Evolutionary conservation across 2,113 vertebrate species (phyloP).

Genomic region (Electrona antarctica): DNA sequence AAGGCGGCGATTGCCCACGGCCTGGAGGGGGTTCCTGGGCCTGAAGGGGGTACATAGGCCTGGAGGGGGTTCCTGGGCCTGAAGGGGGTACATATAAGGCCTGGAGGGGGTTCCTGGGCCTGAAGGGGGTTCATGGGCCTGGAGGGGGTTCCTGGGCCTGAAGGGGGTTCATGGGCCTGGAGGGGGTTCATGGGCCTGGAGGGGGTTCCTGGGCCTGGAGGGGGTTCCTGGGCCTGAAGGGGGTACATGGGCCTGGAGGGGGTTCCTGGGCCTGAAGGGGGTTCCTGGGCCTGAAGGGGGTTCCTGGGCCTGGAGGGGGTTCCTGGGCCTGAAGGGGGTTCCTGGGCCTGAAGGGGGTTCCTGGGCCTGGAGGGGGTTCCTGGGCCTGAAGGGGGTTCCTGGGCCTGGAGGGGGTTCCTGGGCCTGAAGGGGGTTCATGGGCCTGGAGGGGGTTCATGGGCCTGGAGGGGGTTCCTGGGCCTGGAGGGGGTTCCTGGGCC

Average conservation of each 20-base stretch:
- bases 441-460: too few species aligned
- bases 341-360: neutral
- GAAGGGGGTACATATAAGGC: too few species aligned
- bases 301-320: too few species aligned
- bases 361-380: too few species aligned
- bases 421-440: neutral
- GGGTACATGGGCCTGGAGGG: too few species aligned
- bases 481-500: neutral
- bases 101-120: neutral
- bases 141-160: neutral
- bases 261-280: neutral
- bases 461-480: neutral
- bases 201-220: neutral
- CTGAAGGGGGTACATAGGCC: too few species aligned
- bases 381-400: neutral
- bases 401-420: neutral
- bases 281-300: neutral
- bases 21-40: neutral
- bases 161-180: conserved; percentile 1
- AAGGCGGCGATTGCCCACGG: too few species aligned
- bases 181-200: too few species aligned
- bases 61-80: neutral
- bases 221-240: conserved; percentile 6
- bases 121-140: too few species aligned
- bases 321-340: neutral